phyloP scores from a whole-genome alignment of 2,888 invertebrate genomes.

The Lydus trimaculatus region DNA sequence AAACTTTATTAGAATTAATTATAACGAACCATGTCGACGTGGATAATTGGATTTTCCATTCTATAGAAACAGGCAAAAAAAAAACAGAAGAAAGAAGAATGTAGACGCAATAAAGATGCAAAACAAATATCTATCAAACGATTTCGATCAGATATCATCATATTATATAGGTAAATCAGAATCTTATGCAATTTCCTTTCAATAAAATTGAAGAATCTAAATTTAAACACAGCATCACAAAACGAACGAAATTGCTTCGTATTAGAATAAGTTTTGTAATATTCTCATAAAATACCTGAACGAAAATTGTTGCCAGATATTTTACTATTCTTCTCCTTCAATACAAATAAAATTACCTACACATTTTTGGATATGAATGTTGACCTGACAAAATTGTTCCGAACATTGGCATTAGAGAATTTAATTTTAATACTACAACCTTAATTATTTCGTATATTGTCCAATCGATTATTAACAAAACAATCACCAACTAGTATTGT shows the following conservation, averaged over 20 bases:
- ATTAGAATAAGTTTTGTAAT: neutral
- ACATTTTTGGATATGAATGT: no score
- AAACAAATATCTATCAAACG: neutral
- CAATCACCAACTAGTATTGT: neutral
- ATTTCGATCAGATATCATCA: neutral
- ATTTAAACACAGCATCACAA: neutral
- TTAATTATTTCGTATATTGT: neutral
- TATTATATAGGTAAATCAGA: no score
- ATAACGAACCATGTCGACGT: neutral
- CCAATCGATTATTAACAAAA: neutral
- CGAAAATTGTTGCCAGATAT: neutral
- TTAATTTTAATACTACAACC: no score
- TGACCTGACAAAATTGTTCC: no score
- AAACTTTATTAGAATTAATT: neutral
- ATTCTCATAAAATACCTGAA: neutral
- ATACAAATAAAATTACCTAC: neutral
- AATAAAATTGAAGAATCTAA: neutral
- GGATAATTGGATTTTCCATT: neutral
- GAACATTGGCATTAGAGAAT: no score
- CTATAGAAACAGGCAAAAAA: neutral
- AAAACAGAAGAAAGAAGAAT: neutral
- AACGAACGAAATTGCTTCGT: neutral
- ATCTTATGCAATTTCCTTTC: neutral
- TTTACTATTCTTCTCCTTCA: neutral
- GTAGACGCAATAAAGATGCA: neutral